These are phyloP conservation scores for Hemicordylus capensis DNA, from an alignment of 2,113 vertebrate genomes.

Conservation along the genomic window DNA sequence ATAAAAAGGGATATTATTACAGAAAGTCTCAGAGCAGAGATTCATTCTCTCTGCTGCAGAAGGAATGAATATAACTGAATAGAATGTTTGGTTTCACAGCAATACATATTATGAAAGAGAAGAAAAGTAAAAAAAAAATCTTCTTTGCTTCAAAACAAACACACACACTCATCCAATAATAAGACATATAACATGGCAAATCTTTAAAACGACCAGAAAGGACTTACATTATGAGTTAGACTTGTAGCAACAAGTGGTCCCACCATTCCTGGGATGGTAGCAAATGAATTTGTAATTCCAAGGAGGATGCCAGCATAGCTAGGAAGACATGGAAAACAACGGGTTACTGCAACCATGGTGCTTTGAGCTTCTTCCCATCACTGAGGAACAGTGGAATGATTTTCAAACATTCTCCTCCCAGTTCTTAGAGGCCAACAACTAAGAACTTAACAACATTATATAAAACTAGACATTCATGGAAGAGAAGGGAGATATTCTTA, in stretches of 20 bases:
- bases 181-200: not conserved
- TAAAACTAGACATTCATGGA: not conserved
- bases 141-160: not conserved
- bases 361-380: not conserved
- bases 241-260: conserved; percentile 91
- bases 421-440: too few relatives aligned
- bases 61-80: not conserved
- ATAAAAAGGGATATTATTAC: not conserved
- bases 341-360: not conserved
- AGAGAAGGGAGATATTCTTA: not conserved
- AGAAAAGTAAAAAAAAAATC: not conserved
- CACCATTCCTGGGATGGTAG: conserved; percentile 95
- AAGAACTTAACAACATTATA: too few relatives aligned
- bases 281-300: conserved; percentile 97
- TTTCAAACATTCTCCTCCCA: not conserved
- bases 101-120: not conserved
- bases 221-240: conserved; percentile 89
- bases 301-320: conserved; percentile 96
- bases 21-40: not conserved
- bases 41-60: not conserved
- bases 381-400: not conserved
- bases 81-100: not conserved
- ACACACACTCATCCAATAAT: not conserved
- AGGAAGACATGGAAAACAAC: conserved; percentile 23
- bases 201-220: not conserved